A percentile compares a stretch with the other conserved stretches of the same genome.
Conservation (phyloP, 2,888 invertebrate genomes). For the Ramazzottius varieornatus region DNA sequence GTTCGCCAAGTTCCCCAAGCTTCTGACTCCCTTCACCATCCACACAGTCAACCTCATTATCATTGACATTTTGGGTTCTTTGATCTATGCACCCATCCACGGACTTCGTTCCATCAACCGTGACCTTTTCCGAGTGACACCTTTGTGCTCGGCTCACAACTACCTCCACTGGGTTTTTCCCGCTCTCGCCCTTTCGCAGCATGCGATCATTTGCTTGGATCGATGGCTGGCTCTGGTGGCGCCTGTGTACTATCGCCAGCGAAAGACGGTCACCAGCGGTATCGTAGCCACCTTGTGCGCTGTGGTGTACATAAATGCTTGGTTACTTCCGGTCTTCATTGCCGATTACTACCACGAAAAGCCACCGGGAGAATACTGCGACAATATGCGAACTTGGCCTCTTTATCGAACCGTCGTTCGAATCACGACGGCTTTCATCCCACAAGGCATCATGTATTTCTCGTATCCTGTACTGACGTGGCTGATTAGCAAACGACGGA, state of each 20-base stretch:
- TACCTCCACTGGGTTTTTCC: not conserved
- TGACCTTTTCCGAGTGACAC: not conserved
- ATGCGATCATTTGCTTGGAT: not conserved
- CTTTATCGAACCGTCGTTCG: not conserved
- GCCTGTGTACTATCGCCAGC: not conserved
- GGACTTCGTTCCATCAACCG: not conserved
- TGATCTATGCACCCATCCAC: not conserved
- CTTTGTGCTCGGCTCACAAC: not conserved
- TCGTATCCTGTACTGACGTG: not conserved
- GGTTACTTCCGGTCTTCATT: not conserved
- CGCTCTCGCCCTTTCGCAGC: not conserved
- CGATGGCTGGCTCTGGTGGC: not conserved
- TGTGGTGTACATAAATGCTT: not conserved
- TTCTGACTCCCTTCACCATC: not conserved
- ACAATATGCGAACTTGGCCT: not conserved
- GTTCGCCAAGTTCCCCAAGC: not conserved
- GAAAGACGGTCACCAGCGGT: not conserved
- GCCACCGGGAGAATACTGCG: not conserved
- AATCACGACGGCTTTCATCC: not conserved
- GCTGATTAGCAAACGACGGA: not conserved
- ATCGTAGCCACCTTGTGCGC: not conserved
- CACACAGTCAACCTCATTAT: not conserved
- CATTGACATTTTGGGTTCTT: not conserved
- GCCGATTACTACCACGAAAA: not conserved
- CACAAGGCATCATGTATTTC: not conserved